Conservation (phyloP, 2,113 vertebrate genomes). For the Amphilophus citrinellus region DNA sequence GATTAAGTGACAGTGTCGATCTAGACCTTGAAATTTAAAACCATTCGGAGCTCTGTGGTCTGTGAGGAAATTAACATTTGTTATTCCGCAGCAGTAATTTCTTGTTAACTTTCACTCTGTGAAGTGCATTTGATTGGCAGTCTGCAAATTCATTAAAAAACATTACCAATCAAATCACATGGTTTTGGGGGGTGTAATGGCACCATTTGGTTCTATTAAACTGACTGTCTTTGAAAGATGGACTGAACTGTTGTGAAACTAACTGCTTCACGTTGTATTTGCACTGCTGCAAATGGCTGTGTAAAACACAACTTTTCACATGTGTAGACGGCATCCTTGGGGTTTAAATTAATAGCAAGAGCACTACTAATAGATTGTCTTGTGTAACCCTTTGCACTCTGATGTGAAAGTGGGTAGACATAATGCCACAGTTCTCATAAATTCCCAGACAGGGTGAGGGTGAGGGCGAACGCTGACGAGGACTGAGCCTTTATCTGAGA, state of each 20-base stretch:
- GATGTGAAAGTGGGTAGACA: slow-evolving; percentile 42
- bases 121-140: neutral
- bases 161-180: neutral
- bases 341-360: slow-evolving; percentile 34
- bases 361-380: slow-evolving; percentile 29
- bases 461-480: slow-evolving; percentile 66
- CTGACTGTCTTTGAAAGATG: neutral
- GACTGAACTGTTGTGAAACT: too few species aligned
- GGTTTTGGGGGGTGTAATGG: accelerated
- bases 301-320: neutral
- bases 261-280: neutral
- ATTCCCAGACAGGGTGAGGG: slow-evolving; percentile 62
- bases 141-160: neutral
- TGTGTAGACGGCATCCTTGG: neutral
- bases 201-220: neutral
- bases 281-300: slow-evolving; percentile 18
- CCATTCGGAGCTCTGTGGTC: neutral
- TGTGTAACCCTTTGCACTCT: slow-evolving; percentile 43
- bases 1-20: neutral
- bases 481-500: slow-evolving; percentile 76
- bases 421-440: slow-evolving; percentile 59
- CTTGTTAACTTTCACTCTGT: neutral
- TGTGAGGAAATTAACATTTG: accelerated
- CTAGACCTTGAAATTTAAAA: neutral
- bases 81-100: neutral